Base-by-base conservation (phyloP, 1,140 invertebrate species). In the Caenorhabditis briggsae region DNA sequence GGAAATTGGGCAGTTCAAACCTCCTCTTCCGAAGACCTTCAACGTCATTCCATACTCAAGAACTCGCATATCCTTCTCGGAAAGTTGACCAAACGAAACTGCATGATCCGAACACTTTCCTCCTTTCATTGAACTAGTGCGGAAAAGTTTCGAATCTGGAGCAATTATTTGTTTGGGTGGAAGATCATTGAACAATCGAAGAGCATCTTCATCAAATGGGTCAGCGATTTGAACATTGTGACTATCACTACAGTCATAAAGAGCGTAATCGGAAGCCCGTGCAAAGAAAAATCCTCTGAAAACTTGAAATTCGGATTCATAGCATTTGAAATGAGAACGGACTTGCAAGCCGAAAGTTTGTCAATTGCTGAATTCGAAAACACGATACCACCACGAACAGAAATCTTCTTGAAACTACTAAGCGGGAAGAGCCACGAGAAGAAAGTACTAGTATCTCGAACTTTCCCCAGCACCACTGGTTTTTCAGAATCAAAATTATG, bases 21-120 rank as follows among this genome's bases (percentile, higher is more conserved):
- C 70, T 78, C 70, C 70, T 48, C 70, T 48, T 78, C 70, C 70
- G 70, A 78, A 78, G 8, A 78, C 70, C 20, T 78, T 78, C 70
- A 78, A 41, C 18, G 70, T 23, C 70, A 78, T 78, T 25, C 70
- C 70, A n/a, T 50, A 78, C n/a, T 78, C 33, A 2, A 78, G 70
- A 46, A 78, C 70, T 78, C 70, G 33, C 70, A 78, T 78, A 25
- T 78, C 70, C 20, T 78, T 78, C 18, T 78, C 70, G 9, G 70
- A 78, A 23, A 78, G 41, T 50, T 50, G 70, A 23, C 70, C 70
- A 12, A 78, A 78, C 7, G 70, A 78, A 53, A 78, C 23, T 23
- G 70, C 70, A 53, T 78, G 70, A 41, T 78, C 70, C 9, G 70
- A 78, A 78, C 70, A 78, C 41, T 78, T 78, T 50, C 46, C 70